Conservation (phyloP, 2,113 vertebrate species). For the Lepisosteus osseus region DNA sequence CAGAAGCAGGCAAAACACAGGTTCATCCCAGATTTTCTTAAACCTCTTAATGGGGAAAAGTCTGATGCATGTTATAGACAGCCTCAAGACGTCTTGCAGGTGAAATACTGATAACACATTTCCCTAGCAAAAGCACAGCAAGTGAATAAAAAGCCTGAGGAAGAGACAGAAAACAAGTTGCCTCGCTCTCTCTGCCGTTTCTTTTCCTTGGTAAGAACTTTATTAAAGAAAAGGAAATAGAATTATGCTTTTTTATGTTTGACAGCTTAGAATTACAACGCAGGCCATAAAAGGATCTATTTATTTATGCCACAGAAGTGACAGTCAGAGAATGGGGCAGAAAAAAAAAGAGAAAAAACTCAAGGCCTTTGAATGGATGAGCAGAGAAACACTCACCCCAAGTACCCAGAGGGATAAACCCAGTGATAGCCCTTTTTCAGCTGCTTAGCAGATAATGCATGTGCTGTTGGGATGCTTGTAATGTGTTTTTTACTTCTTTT, state of each 20-base stretch:
- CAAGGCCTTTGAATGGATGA: conserved; percentile 72
- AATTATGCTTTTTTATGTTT: conserved; percentile 35
- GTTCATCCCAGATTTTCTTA: background rate
- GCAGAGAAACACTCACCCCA: conserved; percentile 65
- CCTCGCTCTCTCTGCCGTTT: conserved; percentile 7
- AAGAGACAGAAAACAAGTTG: background rate
- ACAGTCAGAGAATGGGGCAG: conserved; percentile 56
- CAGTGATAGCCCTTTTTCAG: conserved; percentile 77
- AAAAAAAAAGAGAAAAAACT: conserved; percentile 59
- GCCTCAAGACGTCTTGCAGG: background rate
- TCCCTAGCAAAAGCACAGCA: background rate
- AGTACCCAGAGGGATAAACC: conserved; percentile 80
- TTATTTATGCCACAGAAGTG: conserved; percentile 56
- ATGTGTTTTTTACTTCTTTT: conserved; percentile 81
- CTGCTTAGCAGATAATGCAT: conserved; percentile 91
- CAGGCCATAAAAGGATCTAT: conserved; percentile 41
- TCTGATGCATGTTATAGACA: background rate
- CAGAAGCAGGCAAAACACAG: background rate
- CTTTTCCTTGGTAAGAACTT: conserved; percentile 31
- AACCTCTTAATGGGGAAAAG: background rate
- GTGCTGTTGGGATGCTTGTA: conserved; percentile 74
- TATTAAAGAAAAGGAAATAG: conserved; percentile 34
- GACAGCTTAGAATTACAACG: conserved; percentile 46
- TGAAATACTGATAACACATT: background rate
- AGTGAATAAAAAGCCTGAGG: background rate